phyloP scores from a whole-genome alignment of 2,888 invertebrate species.

The Rosalia funebris region DNA sequence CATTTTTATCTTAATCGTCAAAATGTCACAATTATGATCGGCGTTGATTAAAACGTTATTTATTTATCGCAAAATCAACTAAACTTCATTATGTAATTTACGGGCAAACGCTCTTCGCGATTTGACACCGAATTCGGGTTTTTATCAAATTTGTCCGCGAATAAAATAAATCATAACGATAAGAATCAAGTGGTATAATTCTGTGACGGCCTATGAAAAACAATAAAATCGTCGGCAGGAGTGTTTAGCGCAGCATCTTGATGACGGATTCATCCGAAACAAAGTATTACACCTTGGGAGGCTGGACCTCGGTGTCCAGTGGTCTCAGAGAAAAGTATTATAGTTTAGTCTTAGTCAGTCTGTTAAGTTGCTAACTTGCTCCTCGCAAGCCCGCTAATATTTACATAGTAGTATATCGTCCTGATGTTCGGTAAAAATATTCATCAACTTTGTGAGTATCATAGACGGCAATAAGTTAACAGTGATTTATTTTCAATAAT shows the following conservation, averaged over 20 bases:
- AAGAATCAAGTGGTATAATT: constrained; percentile 8
- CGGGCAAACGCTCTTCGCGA: too few species aligned
- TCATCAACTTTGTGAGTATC: constrained; percentile 24
- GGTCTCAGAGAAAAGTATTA: constrained; percentile 26
- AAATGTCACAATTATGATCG: constrained; percentile 6
- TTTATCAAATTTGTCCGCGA: neutral
- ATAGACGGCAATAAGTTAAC: constrained; percentile 2
- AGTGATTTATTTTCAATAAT: neutral
- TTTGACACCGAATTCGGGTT: too few species aligned
- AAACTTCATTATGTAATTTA: neutral
- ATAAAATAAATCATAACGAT: neutral
- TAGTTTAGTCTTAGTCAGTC: constrained; percentile 40
- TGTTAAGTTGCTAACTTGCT: constrained; percentile 35
- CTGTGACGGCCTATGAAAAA: constrained; percentile 35
- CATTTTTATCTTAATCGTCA: constrained; percentile 14
- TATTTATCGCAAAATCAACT: constrained; percentile 3
- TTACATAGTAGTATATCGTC: constrained; percentile 30
- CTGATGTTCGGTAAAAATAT: constrained; percentile 39
- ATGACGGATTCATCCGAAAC: constrained; percentile 39
- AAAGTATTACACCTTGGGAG: constrained; percentile 33
- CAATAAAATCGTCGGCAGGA: constrained; percentile 39
- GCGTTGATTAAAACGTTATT: neutral
- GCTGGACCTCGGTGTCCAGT: constrained; percentile 41
- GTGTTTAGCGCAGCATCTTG: constrained; percentile 37
- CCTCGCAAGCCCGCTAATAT: constrained; percentile 38